These are phyloP conservation scores for Hydraecia micacea DNA, from an alignment of 2,888 invertebrate genomes.

Conservation along the genomic window DNA sequence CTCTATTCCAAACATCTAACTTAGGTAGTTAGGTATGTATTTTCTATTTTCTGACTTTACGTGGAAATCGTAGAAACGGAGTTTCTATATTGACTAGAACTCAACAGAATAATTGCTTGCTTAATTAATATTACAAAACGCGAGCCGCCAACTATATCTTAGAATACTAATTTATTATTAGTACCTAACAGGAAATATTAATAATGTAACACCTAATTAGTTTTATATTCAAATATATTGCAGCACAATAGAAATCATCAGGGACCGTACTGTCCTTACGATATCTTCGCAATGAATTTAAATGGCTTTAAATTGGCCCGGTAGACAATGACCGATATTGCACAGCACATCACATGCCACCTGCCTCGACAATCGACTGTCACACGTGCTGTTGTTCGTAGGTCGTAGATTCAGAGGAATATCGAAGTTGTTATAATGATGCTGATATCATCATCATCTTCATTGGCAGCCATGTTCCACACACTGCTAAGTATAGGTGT, in stretches of 20 bases:
- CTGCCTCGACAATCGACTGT: background rate
- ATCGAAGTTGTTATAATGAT: background rate
- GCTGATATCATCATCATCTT: background rate
- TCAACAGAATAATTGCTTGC: background rate
- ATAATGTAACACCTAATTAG: constrained; percentile 6
- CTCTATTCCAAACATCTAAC: background rate
- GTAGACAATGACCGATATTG: constrained; percentile 34
- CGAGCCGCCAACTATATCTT: constrained; percentile 6
- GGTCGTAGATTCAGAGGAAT: background rate
- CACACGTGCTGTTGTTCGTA: constrained; percentile 1
- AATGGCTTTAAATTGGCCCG: constrained; percentile 48
- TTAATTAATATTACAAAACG: constrained; percentile 20
- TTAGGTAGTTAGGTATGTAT: background rate
- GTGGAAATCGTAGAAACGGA: no score
- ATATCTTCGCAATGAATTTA: constrained; percentile 50
- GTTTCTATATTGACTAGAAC: background rate
- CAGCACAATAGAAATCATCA: constrained; percentile 46
- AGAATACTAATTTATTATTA: constrained; percentile 26
- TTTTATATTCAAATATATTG: constrained; percentile 48
- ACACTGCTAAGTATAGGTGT: no score
- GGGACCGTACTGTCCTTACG: constrained; percentile 19
- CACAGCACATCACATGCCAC: constrained; percentile 12
- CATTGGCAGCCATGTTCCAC: background rate
- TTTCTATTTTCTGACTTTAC: background rate
- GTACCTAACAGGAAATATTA: constrained; percentile 13